Percentiles rank a stretch among this genome's conserved stretches.
Conservation (phyloP, 2,113 vertebrate species). For the Coreoperca whiteheadi region DNA sequence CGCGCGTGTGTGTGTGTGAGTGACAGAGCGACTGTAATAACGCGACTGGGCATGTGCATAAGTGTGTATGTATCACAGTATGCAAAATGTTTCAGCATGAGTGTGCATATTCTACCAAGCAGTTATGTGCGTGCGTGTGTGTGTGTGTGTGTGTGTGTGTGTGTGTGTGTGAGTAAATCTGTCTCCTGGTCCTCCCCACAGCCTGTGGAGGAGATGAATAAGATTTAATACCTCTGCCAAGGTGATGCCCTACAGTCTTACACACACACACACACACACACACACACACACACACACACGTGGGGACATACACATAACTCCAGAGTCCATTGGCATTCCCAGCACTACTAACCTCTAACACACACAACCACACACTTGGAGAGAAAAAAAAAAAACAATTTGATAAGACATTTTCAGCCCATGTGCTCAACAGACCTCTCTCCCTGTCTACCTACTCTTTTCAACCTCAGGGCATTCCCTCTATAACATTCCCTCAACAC, state of each 20-base stretch:
- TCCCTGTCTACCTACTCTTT: constrained; percentile 24
- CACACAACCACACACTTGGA: constrained; percentile 6
- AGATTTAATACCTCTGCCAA: constrained; percentile 79
- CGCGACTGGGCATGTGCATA: constrained; percentile 36
- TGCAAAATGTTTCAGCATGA: constrained; percentile 44
- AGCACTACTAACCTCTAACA: constrained; percentile 27
- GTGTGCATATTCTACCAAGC: constrained; percentile 25
- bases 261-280: constrained; percentile 22
- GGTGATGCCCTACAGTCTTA: constrained; percentile 76
- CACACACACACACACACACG: neutral
- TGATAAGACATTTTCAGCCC: constrained; percentile 45
- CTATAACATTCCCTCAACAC: constrained; percentile 31
- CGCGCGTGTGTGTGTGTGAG: too few species aligned
- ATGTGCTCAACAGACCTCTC: constrained; percentile 10
- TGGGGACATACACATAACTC: neutral
- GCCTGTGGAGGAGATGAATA: constrained; percentile 75
- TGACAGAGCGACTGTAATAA: constrained; percentile 33
- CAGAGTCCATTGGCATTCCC: neutral
- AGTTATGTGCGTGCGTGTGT: constrained; percentile 12
- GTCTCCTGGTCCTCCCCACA: constrained; percentile 56
- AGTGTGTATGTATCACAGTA: constrained; percentile 31
- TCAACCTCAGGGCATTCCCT: constrained; percentile 46
- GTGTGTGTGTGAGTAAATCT: constrained; percentile 53
- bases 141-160: constrained; percentile 11
- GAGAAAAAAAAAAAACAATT: constrained; percentile 9